These are phyloP conservation scores for Babyrousa celebensis DNA, from an alignment of 2,797 vertebrate genomes.

Conservation along the genomic window DNA sequence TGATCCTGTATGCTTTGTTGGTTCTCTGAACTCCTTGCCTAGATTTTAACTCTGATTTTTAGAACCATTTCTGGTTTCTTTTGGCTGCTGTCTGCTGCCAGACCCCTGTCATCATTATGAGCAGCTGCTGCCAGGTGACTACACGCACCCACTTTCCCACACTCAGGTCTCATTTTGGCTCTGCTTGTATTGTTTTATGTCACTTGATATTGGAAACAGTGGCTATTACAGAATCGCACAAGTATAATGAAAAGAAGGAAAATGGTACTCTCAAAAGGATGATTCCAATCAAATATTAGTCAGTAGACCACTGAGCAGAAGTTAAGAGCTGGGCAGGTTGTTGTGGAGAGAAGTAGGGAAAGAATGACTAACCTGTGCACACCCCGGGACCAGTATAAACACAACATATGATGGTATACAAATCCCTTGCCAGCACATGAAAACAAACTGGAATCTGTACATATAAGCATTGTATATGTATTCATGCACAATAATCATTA, in stretches of 20 bases:
- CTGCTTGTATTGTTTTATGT: not conserved
- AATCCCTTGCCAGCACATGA: conserved; percentile 92
- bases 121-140: not conserved
- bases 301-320: not conserved
- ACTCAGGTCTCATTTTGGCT: not conserved
- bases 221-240: not conserved
- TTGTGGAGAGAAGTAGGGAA: not conserved
- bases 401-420: conserved; percentile 90
- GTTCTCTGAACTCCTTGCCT: not conserved
- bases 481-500: conserved; percentile 90
- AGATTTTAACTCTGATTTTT: not conserved
- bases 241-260: not conserved
- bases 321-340: not conserved
- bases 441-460: conserved; percentile 92
- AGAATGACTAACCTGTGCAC: not conserved
- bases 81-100: not conserved
- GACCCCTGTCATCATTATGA: no score
- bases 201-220: not conserved
- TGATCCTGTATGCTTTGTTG: not conserved
- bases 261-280: conserved; percentile 1
- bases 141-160: not conserved
- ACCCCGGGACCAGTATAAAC: conserved; percentile 95
- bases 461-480: conserved; percentile 93
- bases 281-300: not conserved
- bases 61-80: not conserved